phyloP scores from a whole-genome alignment of 2,797 vertebrate species.

The Odontamblyopus rebecca region DNA sequence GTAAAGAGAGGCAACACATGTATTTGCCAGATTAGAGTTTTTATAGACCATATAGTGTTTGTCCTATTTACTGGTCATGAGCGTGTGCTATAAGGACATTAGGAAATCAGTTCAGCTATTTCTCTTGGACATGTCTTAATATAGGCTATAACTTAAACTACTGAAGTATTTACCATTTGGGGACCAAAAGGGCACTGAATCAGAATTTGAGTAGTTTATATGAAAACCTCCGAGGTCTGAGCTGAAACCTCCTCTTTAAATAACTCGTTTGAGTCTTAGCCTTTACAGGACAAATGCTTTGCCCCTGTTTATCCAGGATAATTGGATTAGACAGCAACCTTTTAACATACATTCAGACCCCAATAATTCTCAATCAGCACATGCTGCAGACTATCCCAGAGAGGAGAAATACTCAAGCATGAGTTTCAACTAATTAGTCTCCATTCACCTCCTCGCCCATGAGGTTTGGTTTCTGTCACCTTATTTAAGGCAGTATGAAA shows the following conservation, averaged over 20 bases:
- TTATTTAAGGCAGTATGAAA: constrained; percentile 1
- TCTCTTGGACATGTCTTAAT: too few species aligned
- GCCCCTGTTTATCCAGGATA: constrained; percentile 12
- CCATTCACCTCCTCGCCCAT: background rate
- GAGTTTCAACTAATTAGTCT: constrained; percentile 5
- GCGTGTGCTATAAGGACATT: too few species aligned
- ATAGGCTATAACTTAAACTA: background rate
- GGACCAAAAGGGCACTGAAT: background rate
- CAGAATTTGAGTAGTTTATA: background rate
- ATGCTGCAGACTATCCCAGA: background rate
- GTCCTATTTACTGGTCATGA: too few species aligned
- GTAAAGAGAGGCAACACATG: background rate
- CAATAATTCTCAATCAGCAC: constrained; percentile 10
- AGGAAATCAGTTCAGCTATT: too few species aligned
- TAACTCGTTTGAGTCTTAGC: background rate
- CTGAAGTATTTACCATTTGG: background rate
- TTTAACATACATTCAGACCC: constrained; percentile 16
- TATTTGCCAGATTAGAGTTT: background rate
- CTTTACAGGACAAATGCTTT: constrained; percentile 1
- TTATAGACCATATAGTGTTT: background rate
- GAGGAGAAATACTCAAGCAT: background rate
- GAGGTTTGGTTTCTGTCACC: background rate
- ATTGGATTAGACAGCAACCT: constrained; percentile 20
- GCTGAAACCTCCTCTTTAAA: background rate
- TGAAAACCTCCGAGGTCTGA: background rate